Base-by-base conservation (phyloP, 2,113 vertebrate species). In the Chiloscyllium plagiosum region DNA sequence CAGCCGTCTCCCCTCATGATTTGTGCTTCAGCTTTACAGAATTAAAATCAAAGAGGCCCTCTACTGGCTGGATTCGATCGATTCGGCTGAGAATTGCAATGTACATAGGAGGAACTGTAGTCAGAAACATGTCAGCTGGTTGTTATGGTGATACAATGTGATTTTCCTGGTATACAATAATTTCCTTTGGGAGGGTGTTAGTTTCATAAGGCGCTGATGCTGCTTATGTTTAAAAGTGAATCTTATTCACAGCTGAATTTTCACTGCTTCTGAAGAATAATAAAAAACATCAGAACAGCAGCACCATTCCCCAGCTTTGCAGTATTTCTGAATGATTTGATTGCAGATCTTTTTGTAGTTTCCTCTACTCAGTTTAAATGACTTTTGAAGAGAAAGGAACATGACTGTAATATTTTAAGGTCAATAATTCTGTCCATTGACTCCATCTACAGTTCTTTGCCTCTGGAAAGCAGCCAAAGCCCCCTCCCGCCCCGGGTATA, bases 41-140 rank as follows among this genome's bases (percentile, higher is more conserved):
- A 1, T 95, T 72, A 72, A 93, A 95, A 95, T 95, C 94, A 72
- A 95, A 1, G 37, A 95, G 94, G 94, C 68, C 94, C 94, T 95
- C 94, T 95, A 29, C 69, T 95, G 94, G 68, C 47, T 72, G 69
- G 42, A 52, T 26, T 52, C 13, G 68, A 95, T 29, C 52, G 61
- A 17, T 52, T 90, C 50, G 50, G 68, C 24, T 72, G 26, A 52
- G 69, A 33, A 33, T 19, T 72, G 69, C 13, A 19, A 47, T 10
- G 10, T 7, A 33, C 37, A 93, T 29, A 70, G 26, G 52, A 42
- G 13, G 68, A 94, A 94, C 50, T 94, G 42, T 42, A 50, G 66
- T 47, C 3, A n/a, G 72, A 52, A 26, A 17, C 10, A 95, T 52
- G 94, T 76, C 26, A 95, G 68, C 47, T 72, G 94, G 94, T 95